Conservation (phyloP, 2,797 vertebrate genomes). For the Taenioides sp. region DNA sequence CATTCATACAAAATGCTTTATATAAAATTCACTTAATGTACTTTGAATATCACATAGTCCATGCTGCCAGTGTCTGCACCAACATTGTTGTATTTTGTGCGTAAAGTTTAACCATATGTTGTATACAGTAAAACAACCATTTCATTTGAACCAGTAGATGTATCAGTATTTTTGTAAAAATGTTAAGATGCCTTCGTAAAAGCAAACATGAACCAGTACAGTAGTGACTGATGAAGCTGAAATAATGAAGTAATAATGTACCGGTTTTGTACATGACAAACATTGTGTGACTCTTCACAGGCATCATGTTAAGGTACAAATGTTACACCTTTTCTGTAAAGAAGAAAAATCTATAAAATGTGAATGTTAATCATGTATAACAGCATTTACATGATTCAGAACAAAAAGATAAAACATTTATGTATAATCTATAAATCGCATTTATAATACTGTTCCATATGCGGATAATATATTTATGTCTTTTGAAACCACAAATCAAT, state of each 20-base stretch:
- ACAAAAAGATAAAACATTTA: background rate
- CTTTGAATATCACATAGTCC: conserved; percentile 9
- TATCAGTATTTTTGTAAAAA: background rate
- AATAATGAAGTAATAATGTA: too few relatives aligned
- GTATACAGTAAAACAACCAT: background rate
- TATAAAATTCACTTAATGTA: conserved; percentile 18
- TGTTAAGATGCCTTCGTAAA: background rate
- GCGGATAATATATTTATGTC: background rate
- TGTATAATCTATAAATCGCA: background rate
- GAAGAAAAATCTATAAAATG: background rate
- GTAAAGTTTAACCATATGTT: too few relatives aligned
- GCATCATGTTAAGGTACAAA: background rate
- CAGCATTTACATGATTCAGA: background rate
- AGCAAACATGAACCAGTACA: background rate
- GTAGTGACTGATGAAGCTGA: background rate
- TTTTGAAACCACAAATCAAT: background rate
- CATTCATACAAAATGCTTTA: conserved; percentile 20
- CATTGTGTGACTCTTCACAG: background rate
- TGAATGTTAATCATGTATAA: background rate
- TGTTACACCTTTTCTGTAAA: background rate
- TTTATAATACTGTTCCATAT: background rate
- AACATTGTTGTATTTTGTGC: background rate
- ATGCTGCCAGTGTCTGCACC: background rate
- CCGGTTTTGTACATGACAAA: background rate
- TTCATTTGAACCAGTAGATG: background rate